Base-by-base conservation (phyloP, 2,113 vertebrate species). In the Ptilorrhoa leucosticta region DNA sequence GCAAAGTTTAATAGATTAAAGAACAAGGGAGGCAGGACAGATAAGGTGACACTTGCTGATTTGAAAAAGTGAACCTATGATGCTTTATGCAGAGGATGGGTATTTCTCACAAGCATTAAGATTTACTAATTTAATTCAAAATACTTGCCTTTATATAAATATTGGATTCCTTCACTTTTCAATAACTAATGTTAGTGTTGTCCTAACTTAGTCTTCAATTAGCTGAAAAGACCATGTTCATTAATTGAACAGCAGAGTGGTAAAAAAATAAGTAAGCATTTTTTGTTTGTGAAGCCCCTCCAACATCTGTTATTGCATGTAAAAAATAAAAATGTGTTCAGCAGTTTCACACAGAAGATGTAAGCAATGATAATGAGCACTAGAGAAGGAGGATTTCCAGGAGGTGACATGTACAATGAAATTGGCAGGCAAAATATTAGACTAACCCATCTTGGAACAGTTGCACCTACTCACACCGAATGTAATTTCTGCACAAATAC, bases 261-360 rank as follows among this genome's bases (percentile, higher is more conserved):
- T 69, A 48, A 80, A 82, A 71, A n/a, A 51, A 15, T 53, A 77
- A 21, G 9, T 20, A 71, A 23, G 11, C 28, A 15, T 44, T 42
- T 92, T 77, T 68, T 50, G 31, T 51, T 68, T 1, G 0, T 23
- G 8, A 66, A 87, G 21, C 10, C 9, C 15, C 20, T 8, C 24
- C 31, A 42, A 27, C 2, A 0, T 63, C 47, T 84, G 4, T 64
- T 44, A 68, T 22, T 0, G 0, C 12, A 31, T 40, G 27, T 70
- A 5, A 83, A 79, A 87, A n/a, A 12, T 40, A 9, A 45, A 57
- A 78, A 58, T 31, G 7, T 31, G 7, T 51, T 76, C 23, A 86
- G 26, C 30, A 65, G 12, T 22, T 84, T n/a, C 27, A 6, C 37
- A 22, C 17, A 45, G 60, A 83, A 70, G 22, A 35, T 48, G 16